Evolutionary conservation across 2,797 vertebrate genomes (phyloP), one percentile per base, ranked within the genome.

Genomic region (Anableps anableps): DNA sequence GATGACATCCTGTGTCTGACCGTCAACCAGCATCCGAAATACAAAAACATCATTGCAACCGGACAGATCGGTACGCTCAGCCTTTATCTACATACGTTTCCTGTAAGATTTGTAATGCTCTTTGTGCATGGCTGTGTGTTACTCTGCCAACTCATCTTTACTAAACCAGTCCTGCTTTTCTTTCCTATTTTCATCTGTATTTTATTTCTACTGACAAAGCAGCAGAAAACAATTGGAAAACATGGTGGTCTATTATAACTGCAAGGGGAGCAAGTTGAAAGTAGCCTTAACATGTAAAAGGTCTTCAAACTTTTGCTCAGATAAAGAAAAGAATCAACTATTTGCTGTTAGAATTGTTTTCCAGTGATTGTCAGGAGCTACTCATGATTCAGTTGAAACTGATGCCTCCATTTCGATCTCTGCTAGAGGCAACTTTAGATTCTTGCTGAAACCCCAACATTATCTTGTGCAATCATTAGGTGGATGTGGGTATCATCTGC

Each of bases 1-100:
- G 98, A 99, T 0, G 98, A 99, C 94, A 98, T 99, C 93, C 97
- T 99, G 70, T 98, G 97, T 91, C 95, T 99, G 89, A 99, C 98
- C 0, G 97, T 97, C 94, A 99, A 99, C 89, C 98, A 99, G 86
- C 98, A 99, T 83, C 98, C 98, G 4, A 99, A 99, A 88, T 99
- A 97, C 92, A 97, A 97, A 83, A 98, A 99, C 10, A 79, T 98
- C 91, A 97, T 99, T 82, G 98, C 98, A 72, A 99, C 97, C 5
- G 98, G 98, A 82, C 98, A 99, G 95, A 99, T 99, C 76, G 98
- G 98, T 99, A 90, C 55, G 78, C 31, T 79, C 7, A 7, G 29
- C 3, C 23, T 58, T 47, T 47, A 29, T 53, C 66, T 72, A 51
- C 60, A 58, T 38, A 45, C 51, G 72, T 48, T 48, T 48, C 47